phyloP scores from a whole-genome alignment of 2,797 vertebrate species.

The Gobio occitaniae region DNA sequence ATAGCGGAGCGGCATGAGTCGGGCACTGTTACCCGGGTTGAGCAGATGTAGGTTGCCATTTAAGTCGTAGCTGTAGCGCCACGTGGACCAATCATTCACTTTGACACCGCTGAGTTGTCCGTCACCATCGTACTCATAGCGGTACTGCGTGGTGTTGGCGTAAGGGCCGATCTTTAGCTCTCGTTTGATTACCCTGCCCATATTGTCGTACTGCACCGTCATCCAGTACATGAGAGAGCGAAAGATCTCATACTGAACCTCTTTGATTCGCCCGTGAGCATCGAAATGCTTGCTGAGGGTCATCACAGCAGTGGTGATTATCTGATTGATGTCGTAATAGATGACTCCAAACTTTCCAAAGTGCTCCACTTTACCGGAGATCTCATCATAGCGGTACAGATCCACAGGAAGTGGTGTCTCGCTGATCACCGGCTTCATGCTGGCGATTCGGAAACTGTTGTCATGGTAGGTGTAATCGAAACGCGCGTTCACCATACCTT shows the following conservation, averaged over 20 bases:
- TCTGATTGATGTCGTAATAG: conserved; percentile 99
- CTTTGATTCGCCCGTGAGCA: conserved; percentile 97
- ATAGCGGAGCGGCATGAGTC: conserved; percentile 93
- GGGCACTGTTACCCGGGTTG: conserved; percentile 93
- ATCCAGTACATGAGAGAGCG: conserved; percentile 99
- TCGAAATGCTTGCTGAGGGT: conserved; percentile 99
- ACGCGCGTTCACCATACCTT: conserved; percentile 98
- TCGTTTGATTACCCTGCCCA: conserved; percentile 96
- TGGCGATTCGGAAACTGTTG: conserved; percentile 98
- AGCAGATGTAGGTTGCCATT: conserved; percentile 97
- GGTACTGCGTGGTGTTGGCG: conserved; percentile 98
- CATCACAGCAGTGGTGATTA: conserved; percentile 99
- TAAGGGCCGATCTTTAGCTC: conserved; percentile 98
- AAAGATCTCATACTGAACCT: conserved; percentile 99
- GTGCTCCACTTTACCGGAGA: conserved; percentile 94
- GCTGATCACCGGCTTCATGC: conserved; percentile 98
- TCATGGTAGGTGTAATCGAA: conserved; percentile 99
- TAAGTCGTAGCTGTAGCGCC: conserved; percentile 98
- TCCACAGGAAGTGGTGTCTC: conserved; percentile 97
- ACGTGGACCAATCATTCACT: conserved; percentile 95
- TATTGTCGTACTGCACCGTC: conserved; percentile 98
- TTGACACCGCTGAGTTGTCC: conserved; percentile 95
- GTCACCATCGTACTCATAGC: conserved; percentile 96
- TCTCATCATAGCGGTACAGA: conserved; percentile 97
- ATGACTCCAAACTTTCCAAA: conserved; percentile 99